phyloP scores from a whole-genome alignment of 64 coral and sea anemone genomes.

The Actinia tenebrosa region DNA sequence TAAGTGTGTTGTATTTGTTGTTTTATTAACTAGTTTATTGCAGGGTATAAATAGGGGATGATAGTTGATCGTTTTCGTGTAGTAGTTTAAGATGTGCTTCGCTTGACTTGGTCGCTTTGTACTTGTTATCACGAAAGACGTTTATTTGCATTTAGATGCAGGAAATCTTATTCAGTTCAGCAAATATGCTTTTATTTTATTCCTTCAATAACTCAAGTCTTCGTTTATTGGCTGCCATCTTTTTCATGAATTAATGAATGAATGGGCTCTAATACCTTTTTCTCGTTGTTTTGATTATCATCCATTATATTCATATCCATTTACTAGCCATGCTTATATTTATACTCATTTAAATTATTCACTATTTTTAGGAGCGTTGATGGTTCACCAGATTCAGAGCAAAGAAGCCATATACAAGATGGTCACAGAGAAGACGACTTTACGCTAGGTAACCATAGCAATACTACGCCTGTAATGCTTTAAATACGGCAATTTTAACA shows the following conservation, averaged over 20 bases:
- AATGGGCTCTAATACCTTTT: neutral
- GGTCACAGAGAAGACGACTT: slow-evolving; percentile 29
- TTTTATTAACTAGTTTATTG: neutral
- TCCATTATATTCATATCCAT: too few species aligned
- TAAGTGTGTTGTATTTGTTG: neutral
- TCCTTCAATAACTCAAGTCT: neutral
- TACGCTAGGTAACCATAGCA: slow-evolving; percentile 31
- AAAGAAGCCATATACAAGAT: neutral
- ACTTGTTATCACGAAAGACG: neutral
- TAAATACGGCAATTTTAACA: neutral
- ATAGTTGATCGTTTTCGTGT: neutral
- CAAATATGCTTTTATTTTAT: neutral
- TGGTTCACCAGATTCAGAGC: slow-evolving; percentile 14
- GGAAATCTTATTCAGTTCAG: neutral
- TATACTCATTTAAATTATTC: neutral
- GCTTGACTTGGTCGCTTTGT: neutral
- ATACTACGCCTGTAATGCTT: neutral
- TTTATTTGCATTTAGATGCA: neutral
- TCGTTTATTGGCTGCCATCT: neutral
- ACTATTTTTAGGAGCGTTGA: neutral
- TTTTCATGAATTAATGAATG: neutral
- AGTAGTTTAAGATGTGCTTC: neutral
- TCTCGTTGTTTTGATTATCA: too few species aligned
- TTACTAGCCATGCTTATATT: too few species aligned
- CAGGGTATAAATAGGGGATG: neutral